Percentiles rank a stretch among this genome's conserved stretches.
phyloP scores from a whole-genome alignment of 2,888 invertebrate genomes.

The Hoplodrina blanda region DNA sequence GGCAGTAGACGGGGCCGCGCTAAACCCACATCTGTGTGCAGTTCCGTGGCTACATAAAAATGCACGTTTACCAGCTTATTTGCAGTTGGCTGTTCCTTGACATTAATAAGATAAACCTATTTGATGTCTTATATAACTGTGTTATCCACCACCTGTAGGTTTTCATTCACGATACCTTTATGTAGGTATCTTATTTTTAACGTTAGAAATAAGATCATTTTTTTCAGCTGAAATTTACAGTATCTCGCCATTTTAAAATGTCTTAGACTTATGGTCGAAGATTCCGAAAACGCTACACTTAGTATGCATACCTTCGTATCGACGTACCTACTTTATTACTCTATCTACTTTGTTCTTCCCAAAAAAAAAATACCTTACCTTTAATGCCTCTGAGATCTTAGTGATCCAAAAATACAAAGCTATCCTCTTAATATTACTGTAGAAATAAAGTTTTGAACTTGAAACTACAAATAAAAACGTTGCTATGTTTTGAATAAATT shows the following conservation, averaged over 20 bases:
- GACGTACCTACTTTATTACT: too few species aligned
- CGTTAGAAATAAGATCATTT: neutral
- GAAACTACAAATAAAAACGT: neutral
- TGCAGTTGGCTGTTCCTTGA: constrained; percentile 46
- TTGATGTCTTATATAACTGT: constrained; percentile 23
- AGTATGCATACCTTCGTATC: too few species aligned
- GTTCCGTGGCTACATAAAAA: constrained; percentile 31
- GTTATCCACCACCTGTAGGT: constrained; percentile 14
- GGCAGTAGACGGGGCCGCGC: constrained; percentile 8
- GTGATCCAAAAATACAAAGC: too few species aligned
- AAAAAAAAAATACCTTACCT: too few species aligned
- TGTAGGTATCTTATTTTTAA: neutral
- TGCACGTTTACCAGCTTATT: constrained; percentile 53
- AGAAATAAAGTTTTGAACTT: neutral
- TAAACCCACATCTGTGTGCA: constrained; percentile 43
- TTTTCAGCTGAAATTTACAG: neutral
- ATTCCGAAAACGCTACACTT: too few species aligned
- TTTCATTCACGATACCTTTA: constrained; percentile 17
- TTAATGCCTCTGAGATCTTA: too few species aligned
- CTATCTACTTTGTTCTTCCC: too few species aligned
- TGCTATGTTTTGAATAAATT: neutral
- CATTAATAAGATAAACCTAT: constrained; percentile 57
- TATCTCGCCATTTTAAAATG: too few species aligned
- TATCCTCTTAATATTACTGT: too few species aligned
- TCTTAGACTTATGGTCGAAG: too few species aligned